Percentiles rank a stretch among this genome's conserved stretches.
Conservation (phyloP, 2,113 vertebrate genomes). For the Chionodraco myersi region DNA sequence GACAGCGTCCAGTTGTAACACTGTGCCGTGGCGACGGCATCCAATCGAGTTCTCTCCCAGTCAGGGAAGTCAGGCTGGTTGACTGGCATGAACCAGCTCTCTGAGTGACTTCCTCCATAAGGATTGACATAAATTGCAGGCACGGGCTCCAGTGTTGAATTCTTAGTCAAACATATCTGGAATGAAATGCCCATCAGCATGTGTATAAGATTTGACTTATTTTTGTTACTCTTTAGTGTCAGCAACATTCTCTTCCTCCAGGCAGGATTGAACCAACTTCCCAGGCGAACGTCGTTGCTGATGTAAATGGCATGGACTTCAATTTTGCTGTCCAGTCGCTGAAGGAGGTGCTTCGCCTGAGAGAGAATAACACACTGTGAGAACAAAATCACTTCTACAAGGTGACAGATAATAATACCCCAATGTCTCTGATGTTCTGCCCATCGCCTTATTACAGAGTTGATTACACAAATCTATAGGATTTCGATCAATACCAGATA, state of each 20-base stretch:
- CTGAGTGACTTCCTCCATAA: constrained; percentile 96
- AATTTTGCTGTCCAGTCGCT: constrained; percentile 92
- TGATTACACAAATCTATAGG: too few species aligned
- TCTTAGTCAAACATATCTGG: constrained; percentile 97
- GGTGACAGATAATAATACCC: not conserved
- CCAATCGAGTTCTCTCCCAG: constrained; percentile 97
- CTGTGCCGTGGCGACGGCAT: constrained; percentile 88
- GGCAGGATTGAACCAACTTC: constrained; percentile 98
- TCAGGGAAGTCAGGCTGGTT: constrained; percentile 91
- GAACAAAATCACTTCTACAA: constrained; percentile 9
- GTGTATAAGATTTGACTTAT: constrained; percentile 95
- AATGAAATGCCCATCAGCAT: constrained; percentile 95
- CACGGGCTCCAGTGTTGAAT: constrained; percentile 95
- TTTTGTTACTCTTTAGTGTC: constrained; percentile 98
- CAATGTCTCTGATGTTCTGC: too few species aligned
- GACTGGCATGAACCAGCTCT: constrained; percentile 98
- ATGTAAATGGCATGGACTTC: constrained; percentile 98
- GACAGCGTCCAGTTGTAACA: constrained; percentile 98
- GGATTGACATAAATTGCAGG: constrained; percentile 98
- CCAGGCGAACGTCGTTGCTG: constrained; percentile 95
- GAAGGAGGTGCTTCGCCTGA: constrained; percentile 90
- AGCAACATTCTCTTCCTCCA: constrained; percentile 98
- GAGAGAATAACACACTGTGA: constrained; percentile 22
- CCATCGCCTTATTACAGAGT: too few species aligned
- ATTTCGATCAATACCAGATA: too few species aligned